Conservation (phyloP, 2,888 invertebrate genomes). For the Cyclophora albipunctata region DNA sequence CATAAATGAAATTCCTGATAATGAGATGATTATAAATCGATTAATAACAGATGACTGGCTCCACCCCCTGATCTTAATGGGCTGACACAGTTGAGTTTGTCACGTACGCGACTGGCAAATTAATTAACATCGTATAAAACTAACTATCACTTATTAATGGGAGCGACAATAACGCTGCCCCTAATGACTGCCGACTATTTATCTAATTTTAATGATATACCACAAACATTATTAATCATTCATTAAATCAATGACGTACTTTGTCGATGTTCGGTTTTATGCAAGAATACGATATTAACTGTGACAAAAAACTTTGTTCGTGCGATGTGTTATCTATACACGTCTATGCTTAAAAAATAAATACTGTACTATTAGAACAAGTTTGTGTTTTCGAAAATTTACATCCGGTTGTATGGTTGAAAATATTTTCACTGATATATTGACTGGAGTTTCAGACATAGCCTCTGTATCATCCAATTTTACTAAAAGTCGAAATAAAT, state of each 20-base stretch:
- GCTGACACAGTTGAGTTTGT: constrained; percentile 54
- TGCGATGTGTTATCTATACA: too few species aligned
- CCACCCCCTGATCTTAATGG: constrained; percentile 34
- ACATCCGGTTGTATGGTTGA: too few species aligned
- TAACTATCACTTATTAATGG: constrained; percentile 39
- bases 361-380: too few species aligned
- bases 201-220: constrained; percentile 29
- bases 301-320: too few species aligned
- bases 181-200: constrained; percentile 40
- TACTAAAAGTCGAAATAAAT: too few species aligned
- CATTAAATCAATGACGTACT: constrained; percentile 32
- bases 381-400: too few species aligned
- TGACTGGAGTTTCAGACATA: too few species aligned
- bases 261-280: constrained; percentile 24
- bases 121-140: constrained; percentile 26
- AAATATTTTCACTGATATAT: too few species aligned
- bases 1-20: constrained; percentile 29
- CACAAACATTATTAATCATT: constrained; percentile 31
- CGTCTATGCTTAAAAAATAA: too few species aligned
- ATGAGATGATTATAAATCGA: constrained; percentile 40
- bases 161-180: constrained; percentile 43
- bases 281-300: constrained; percentile 15
- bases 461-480: too few species aligned
- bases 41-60: constrained; percentile 36
- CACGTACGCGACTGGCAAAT: constrained; percentile 52